Percentiles rank a stretch among this genome's conserved stretches.
These are phyloP conservation scores for Rhagonycha fulva DNA, from an alignment of 2,888 invertebrate species.

Conservation along the genomic window DNA sequence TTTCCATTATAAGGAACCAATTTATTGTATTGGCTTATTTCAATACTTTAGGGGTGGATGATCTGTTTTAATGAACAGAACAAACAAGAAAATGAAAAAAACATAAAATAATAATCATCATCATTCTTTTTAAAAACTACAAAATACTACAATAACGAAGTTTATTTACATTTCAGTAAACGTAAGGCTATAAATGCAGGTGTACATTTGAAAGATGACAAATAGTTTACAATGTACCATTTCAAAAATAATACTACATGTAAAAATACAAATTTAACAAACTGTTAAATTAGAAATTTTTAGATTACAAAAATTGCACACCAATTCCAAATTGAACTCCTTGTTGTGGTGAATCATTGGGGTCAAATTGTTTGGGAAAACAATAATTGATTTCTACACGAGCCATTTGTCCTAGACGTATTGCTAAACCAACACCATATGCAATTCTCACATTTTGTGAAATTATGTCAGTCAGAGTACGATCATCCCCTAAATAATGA, in stretches of 20 bases:
- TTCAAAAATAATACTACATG: constrained; percentile 17
- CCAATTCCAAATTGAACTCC: constrained; percentile 88
- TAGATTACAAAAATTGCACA: constrained; percentile 72
- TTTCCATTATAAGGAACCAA: no score
- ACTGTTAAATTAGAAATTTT: background rate
- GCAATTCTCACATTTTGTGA: constrained; percentile 68
- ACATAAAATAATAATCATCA: background rate
- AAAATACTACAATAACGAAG: background rate
- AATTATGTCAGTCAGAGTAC: constrained; percentile 52
- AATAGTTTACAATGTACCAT: background rate
- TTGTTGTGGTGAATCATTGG: constrained; percentile 67
- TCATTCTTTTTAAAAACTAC: background rate
- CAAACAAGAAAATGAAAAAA: background rate
- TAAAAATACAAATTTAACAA: constrained; percentile 6
- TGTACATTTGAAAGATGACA: background rate
- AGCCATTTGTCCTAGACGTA: constrained; percentile 83
- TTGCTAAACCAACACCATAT: constrained; percentile 81
- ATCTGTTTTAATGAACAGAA: no score
- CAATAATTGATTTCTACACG: constrained; percentile 95
- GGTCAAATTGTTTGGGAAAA: constrained; percentile 69
- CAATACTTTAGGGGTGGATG: no score
- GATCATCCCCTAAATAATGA: constrained; percentile 50
- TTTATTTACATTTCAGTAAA: constrained; percentile 7
- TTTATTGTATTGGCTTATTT: no score
- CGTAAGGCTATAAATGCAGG: constrained; percentile 6